phyloP scores from a whole-genome alignment of 2,888 invertebrate species.

The Trimorus sp. region DNA sequence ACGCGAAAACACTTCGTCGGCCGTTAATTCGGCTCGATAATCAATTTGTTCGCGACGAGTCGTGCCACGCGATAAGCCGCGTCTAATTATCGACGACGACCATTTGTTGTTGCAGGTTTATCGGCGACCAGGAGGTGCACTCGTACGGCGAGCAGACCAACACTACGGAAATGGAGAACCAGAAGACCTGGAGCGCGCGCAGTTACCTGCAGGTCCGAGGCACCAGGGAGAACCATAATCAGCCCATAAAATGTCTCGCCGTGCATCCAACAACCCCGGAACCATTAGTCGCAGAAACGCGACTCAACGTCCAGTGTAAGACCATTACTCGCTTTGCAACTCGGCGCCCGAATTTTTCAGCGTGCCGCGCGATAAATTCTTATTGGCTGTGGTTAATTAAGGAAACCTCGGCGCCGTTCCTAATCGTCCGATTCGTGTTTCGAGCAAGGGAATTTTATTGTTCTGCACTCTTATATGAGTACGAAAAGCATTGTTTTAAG shows the following conservation, averaged over 20 bases:
- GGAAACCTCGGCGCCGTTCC: neutral
- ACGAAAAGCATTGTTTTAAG: too few species aligned
- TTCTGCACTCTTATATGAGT: too few species aligned
- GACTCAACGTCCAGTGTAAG: constrained; percentile 91
- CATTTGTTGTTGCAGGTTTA: constrained; percentile 70
- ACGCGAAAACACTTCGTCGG: too few species aligned
- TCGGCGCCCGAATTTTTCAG: constrained; percentile 24
- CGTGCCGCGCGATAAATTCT: constrained; percentile 6
- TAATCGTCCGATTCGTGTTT: too few species aligned
- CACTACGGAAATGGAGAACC: constrained; percentile 91
- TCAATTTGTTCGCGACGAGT: neutral
- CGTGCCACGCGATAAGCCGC: constrained; percentile 9
- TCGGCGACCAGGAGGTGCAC: constrained; percentile 75
- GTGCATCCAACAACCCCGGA: constrained; percentile 91
- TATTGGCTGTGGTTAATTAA: constrained; percentile 5
- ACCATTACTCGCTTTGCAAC: constrained; percentile 41
- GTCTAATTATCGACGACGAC: constrained; percentile 32
- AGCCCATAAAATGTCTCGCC: constrained; percentile 90
- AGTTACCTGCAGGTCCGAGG: constrained; percentile 93
- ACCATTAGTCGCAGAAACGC: constrained; percentile 88
- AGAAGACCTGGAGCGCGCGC: constrained; percentile 92
- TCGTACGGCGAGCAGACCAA: constrained; percentile 86
- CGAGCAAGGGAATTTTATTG: too few species aligned
- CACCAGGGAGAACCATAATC: constrained; percentile 89
- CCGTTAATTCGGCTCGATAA: neutral